These are phyloP conservation scores for Gambusia holbrooki DNA, from an alignment of 2,113 vertebrate genomes.

Conservation along the genomic window DNA sequence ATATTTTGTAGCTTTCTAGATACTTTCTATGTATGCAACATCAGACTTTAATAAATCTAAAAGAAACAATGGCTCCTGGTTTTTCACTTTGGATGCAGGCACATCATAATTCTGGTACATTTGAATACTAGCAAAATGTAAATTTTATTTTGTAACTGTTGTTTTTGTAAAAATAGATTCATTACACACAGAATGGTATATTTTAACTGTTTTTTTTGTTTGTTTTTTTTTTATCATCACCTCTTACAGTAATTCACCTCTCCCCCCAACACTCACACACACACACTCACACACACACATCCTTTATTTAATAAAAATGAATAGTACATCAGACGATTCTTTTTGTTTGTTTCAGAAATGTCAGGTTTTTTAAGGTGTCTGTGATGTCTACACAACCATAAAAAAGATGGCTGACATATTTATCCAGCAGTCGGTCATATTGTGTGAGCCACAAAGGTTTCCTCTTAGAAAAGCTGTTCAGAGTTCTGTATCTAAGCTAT, in stretches of 20 bases:
- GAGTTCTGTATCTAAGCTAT: no score
- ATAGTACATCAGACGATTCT: neutral
- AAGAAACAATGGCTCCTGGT: slow-evolving; percentile 71
- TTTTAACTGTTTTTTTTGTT: neutral
- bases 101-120: no score
- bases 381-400: no score
- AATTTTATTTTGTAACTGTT: neutral
- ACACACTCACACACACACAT: no score
- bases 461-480: no score
- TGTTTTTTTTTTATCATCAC: neutral
- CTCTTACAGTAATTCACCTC: neutral
- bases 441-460: no score
- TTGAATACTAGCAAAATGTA: no score
- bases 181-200: neutral
- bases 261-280: no score
- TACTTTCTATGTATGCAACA: slow-evolving; percentile 99
- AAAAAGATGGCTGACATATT: no score
- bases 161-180: neutral
- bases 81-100: slow-evolving; percentile 26
- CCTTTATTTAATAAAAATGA: neutral
- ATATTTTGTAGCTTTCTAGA: slow-evolving; percentile 99
- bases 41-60: slow-evolving; percentile 97
- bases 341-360: no score
- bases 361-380: no score
- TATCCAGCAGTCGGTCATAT: no score